phyloP scores from a whole-genome alignment of 1,140 invertebrate genomes.

The Ceratosolen fusciceps region DNA sequence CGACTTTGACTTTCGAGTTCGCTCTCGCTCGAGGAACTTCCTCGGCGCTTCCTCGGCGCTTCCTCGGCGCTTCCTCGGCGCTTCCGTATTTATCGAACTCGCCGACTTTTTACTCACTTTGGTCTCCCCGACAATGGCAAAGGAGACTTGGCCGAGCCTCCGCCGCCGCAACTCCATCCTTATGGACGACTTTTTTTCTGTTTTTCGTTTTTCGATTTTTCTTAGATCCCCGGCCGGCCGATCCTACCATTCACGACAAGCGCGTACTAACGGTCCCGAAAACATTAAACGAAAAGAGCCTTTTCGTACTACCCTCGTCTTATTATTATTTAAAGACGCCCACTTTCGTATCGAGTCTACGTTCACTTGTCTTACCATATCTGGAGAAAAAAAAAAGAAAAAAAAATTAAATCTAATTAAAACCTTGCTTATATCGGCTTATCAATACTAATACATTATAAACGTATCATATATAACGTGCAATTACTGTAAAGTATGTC shows the following conservation, averaged over 20 bases:
- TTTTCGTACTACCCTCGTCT: too few relatives aligned
- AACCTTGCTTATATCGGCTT: too few relatives aligned
- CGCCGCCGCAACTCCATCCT: too few relatives aligned
- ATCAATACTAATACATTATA: too few relatives aligned
- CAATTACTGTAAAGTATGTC: too few relatives aligned
- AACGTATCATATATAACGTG: too few relatives aligned
- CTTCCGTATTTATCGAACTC: not conserved
- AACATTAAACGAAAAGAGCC: not conserved
- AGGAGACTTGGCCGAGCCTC: not conserved
- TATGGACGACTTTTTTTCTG: not conserved
- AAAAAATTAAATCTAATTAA: too few relatives aligned
- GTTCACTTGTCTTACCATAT: too few relatives aligned
- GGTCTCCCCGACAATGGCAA: not conserved
- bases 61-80: not conserved
- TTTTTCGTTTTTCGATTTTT: not conserved
- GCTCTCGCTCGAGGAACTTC: not conserved
- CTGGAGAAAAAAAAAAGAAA: too few relatives aligned
- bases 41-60: too few relatives aligned
- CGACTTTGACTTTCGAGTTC: not conserved
- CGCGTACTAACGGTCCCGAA: not conserved
- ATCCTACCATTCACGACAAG: not conserved
- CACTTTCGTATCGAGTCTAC: too few relatives aligned
- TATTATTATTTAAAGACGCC: too few relatives aligned
- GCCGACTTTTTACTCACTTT: constrained; percentile 14
- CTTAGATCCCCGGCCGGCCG: not conserved